A percentile compares a stretch with the other conserved stretches of the same genome.
Evolutionary conservation across 1,140 invertebrate genomes (phyloP).

Genomic region (Platorchestia sp.): DNA sequence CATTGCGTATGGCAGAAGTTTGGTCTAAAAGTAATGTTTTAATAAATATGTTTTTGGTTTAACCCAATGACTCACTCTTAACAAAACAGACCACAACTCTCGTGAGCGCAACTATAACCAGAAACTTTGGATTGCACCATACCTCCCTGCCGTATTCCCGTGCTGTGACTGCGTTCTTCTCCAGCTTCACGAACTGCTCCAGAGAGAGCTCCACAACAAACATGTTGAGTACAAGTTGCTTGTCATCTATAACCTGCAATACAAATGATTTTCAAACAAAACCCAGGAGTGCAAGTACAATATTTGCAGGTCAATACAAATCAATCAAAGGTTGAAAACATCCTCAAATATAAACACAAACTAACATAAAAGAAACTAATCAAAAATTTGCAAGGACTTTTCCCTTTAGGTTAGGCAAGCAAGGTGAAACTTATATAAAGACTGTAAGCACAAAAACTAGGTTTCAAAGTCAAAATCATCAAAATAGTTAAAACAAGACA

Average conservation of each 20-base stretch:
- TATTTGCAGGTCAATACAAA: too few relatives aligned
- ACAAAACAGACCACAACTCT: not conserved
- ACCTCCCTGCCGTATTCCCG: constrained; percentile 61
- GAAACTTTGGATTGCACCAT: constrained; percentile 38
- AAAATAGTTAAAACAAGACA: too few relatives aligned
- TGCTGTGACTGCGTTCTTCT: constrained; percentile 57
- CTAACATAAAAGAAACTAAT: too few relatives aligned
- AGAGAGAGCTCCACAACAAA: constrained; percentile 60
- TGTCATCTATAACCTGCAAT: constrained; percentile 73
- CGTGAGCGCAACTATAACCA: constrained; percentile 43
- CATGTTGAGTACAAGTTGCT: constrained; percentile 68
- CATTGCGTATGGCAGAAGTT: not conserved
- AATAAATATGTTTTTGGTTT: too few relatives aligned
- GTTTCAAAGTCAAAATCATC: too few relatives aligned
- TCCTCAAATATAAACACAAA: too few relatives aligned
- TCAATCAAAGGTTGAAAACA: too few relatives aligned
- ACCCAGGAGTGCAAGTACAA: not conserved
- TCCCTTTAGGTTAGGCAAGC: not conserved
- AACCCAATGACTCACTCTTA: too few relatives aligned
- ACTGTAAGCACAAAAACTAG: too few relatives aligned
- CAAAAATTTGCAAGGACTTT: too few relatives aligned
- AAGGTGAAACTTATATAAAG: not conserved
- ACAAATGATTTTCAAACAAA: not conserved
- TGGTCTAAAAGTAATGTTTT: too few relatives aligned
- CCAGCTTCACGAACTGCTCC: constrained; percentile 58